Evolutionary conservation across 2,113 vertebrate genomes (phyloP).

Genomic region (Argyrosomus japonicus): DNA sequence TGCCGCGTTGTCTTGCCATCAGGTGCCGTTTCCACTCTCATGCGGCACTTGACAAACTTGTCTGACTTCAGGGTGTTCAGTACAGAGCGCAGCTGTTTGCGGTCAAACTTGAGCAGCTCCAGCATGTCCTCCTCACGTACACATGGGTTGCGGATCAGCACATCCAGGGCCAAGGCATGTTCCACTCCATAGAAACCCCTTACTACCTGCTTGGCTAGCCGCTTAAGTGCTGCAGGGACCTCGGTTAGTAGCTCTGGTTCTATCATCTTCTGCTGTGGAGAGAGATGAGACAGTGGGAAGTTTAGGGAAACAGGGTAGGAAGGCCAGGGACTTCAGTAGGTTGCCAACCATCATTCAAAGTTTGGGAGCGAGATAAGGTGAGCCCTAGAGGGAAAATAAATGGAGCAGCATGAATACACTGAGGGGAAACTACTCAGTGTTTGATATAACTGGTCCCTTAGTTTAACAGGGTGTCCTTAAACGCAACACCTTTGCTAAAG

Average conservation of each 20-base stretch:
- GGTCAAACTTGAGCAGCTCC: conserved; percentile 97
- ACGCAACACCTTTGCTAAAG: not conserved
- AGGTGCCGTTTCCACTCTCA: conserved; percentile 95
- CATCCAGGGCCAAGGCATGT: conserved; percentile 95
- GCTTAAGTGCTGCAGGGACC: conserved; percentile 94
- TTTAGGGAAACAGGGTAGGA: too few relatives aligned
- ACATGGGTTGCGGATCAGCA: conserved; percentile 96
- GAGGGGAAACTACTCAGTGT: not conserved
- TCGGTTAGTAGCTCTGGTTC: conserved; percentile 95
- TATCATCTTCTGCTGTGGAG: conserved; percentile 84
- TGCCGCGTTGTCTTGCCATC: conserved; percentile 97
- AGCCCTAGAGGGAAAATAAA: not conserved
- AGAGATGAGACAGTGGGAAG: not conserved
- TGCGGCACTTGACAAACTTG: conserved; percentile 98
- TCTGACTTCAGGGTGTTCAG: conserved; percentile 97
- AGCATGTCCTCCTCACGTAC: conserved; percentile 99
- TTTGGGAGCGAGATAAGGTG: not conserved
- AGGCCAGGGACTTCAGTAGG: not conserved
- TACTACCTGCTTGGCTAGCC: conserved; percentile 96
- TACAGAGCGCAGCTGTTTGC: conserved; percentile 96
- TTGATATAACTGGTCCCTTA: not conserved
- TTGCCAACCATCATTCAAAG: too few relatives aligned
- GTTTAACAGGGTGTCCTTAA: not conserved
- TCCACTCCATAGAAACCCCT: conserved; percentile 97
- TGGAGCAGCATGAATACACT: not conserved